Evolutionary conservation across 2,888 invertebrate genomes (phyloP), one percentile per base, ranked within the genome.

Genomic region (Heliconius sara): DNA sequence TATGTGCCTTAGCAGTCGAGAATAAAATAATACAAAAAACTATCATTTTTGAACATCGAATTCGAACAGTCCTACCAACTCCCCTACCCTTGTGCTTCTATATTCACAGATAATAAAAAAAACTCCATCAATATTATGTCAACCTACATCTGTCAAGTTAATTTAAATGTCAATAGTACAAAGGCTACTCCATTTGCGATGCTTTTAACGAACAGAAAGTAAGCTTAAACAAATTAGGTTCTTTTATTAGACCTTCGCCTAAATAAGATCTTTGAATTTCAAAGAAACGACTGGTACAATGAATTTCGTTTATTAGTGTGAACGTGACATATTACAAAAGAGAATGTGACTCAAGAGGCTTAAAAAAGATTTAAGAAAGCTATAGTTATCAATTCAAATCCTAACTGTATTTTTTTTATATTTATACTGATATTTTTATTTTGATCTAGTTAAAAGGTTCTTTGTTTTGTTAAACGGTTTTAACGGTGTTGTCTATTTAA

Each of bases 101-200:
- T 13, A 47, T n/a, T 7, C 2, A 27, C 13, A 60, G 7, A 30
- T 34, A 30, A 27, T 57, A 73, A 52, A 73, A 13, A 43, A n/a
- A 73, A 22, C 57, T 6, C n/a, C 72, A 73, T 73, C 72, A 73
- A 60, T 73, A 30, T 73, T 73, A 34, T 34, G 72, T 73, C 66
- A 73, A 19, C 76, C 76, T 66, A 76, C 25, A 67, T 79, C 63
- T 34, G 66, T 78, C 66, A 39, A 52, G 72, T 66, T 43, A 39
- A 66, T 78, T 78, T 66, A 73, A 66, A 78, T 52, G 78, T 72
- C 71, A 77, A 30, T 34, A 57, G 34, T 19, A 78, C 72, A 78
- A 78, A 66, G 34, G 57, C 52, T 25, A 73, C 27, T 52, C 25
- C 66, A 57, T 67, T 66, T 52, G 30, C 6, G 63, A 67, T 22